Conservation (phyloP, 2,797 vertebrate genomes). For the Chiroxiphia lanceolata region DNA sequence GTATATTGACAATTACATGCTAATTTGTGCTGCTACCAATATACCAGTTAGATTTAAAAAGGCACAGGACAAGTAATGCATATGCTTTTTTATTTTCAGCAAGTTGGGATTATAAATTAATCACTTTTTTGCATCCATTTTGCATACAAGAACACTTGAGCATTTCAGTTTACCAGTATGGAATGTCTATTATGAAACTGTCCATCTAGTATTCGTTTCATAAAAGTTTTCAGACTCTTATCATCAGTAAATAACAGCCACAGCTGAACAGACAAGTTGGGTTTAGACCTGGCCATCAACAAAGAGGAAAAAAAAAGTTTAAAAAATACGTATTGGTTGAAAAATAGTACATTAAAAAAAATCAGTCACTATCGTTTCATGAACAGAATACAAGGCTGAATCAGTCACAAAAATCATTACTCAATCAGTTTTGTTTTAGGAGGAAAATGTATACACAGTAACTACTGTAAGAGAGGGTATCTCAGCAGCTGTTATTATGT, state of each 20-base stretch:
- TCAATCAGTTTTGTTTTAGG: neutral
- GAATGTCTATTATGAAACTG: neutral
- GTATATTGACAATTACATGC: neutral
- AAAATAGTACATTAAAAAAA: neutral
- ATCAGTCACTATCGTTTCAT: neutral
- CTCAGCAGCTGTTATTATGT: neutral
- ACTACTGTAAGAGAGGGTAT: neutral
- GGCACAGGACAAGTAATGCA: neutral
- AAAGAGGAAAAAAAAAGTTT: neutral
- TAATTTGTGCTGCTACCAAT: neutral
- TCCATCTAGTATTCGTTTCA: neutral
- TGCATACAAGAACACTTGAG: neutral
- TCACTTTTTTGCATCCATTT: neutral
- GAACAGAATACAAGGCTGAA: neutral
- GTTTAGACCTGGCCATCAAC: neutral
- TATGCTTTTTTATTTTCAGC: neutral
- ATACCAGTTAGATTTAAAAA: neutral
- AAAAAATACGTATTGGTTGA: accelerated
- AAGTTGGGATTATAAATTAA: neutral
- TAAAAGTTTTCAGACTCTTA: neutral
- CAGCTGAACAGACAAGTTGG: neutral
- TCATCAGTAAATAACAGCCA: neutral
- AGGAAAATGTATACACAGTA: neutral
- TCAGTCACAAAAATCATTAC: neutral
- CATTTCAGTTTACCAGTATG: neutral